A percentile compares a stretch with the other conserved stretches of the same genome.
These are phyloP conservation scores for Brachymystax lenok DNA, from an alignment of 2,797 vertebrate genomes.

Conservation along the genomic window DNA sequence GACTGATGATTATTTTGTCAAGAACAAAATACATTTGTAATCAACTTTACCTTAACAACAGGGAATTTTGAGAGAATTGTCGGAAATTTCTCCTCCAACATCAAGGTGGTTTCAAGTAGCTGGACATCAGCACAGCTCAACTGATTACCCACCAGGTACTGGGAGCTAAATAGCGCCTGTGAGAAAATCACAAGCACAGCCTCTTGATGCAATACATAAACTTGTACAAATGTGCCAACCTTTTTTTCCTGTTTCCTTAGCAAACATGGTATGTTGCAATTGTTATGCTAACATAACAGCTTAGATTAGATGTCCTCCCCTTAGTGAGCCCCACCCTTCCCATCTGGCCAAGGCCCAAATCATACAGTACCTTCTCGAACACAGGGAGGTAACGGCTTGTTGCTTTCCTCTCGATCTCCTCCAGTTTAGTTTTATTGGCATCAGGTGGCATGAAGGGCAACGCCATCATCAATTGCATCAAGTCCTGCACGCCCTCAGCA, in stretches of 20 bases:
- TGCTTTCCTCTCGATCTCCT: constrained; percentile 75
- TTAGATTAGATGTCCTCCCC: not conserved
- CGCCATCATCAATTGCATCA: constrained; percentile 79
- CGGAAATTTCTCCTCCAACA: constrained; percentile 79
- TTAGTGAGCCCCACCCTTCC: not conserved
- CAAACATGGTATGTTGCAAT: too few relatives aligned
- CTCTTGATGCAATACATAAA: not conserved
- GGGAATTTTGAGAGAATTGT: constrained; percentile 75
- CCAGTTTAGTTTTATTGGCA: constrained; percentile 64
- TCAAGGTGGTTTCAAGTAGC: constrained; percentile 83
- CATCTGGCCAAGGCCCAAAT: not conserved
- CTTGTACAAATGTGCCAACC: not conserved
- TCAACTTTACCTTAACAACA: constrained; percentile 75
- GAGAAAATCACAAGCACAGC: not conserved
- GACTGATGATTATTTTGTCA: not conserved
- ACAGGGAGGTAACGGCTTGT: constrained; percentile 81
- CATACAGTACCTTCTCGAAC: constrained; percentile 81
- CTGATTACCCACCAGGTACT: constrained; percentile 83
- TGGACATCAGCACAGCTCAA: constrained; percentile 85
- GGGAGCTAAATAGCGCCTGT: constrained; percentile 75
- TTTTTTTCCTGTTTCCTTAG: not conserved
- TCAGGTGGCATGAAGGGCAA: constrained; percentile 64
- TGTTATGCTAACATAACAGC: not conserved
- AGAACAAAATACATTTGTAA: not conserved
- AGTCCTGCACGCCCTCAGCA: constrained; percentile 79